phyloP scores from a whole-genome alignment of 2,888 invertebrate species.

The Aphodius granarius region DNA sequence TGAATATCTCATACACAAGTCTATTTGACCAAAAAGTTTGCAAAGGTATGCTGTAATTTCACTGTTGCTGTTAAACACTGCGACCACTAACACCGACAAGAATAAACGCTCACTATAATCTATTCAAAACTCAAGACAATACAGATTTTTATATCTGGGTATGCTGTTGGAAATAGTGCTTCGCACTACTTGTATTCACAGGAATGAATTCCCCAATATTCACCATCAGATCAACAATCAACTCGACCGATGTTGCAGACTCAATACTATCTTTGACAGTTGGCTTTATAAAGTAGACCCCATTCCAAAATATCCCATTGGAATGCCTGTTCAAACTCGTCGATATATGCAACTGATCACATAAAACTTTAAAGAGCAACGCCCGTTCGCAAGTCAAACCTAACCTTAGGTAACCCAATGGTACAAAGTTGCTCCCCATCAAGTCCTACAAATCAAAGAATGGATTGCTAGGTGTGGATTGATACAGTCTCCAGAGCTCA shows the following conservation, averaged over 20 bases:
- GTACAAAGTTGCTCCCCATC: slow-evolving; percentile 52
- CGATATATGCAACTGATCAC: slow-evolving; percentile 55
- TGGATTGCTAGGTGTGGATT: neutral
- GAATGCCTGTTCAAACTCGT: slow-evolving; percentile 52
- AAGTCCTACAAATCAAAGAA: neutral
- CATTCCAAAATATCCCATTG: slow-evolving; percentile 43
- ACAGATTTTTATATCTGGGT: neutral
- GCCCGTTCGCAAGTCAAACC: slow-evolving; percentile 56
- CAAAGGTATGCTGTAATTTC: no score
- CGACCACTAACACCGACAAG: no score
- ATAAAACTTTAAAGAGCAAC: slow-evolving; percentile 54
- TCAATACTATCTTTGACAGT: slow-evolving; percentile 16
- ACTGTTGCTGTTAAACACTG: no score
- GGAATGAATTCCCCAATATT: slow-evolving; percentile 52
- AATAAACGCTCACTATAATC: no score
- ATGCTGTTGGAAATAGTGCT: neutral
- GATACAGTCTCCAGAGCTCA: neutral
- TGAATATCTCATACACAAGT: no score
- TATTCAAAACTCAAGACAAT: no score
- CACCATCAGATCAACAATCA: slow-evolving; percentile 54
- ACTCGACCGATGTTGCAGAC: slow-evolving; percentile 29
- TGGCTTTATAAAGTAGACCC: slow-evolving; percentile 34
- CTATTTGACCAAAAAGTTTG: no score
- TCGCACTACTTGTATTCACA: neutral
- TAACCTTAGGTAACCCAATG: slow-evolving; percentile 52